Percentiles rank a stretch among this genome's conserved stretches.
Evolutionary conservation across 2,888 invertebrate species (phyloP).

Genomic region (Euplexia lucipara): DNA sequence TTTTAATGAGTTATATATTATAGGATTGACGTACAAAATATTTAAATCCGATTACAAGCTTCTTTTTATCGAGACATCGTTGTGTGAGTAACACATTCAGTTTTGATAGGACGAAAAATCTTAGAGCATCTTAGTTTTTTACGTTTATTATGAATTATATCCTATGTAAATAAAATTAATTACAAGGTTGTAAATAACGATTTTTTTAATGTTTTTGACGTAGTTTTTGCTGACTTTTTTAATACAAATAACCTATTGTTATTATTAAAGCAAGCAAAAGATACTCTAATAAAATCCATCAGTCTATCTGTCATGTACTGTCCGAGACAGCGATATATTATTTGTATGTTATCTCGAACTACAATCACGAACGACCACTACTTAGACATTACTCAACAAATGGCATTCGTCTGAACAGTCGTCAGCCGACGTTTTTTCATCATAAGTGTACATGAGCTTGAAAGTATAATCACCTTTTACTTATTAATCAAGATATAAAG

Average conservation of each 20-base stretch:
- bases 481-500: slow-evolving; percentile 81
- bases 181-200: slow-evolving; percentile 51
- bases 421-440: slow-evolving; percentile 65
- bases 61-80: slow-evolving; percentile 49
- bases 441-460: slow-evolving; percentile 60
- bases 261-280: slow-evolving; percentile 40
- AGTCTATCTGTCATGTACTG: slow-evolving; percentile 70
- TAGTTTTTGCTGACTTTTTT: slow-evolving; percentile 28
- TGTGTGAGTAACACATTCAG: slow-evolving; percentile 58
- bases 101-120: slow-evolving; percentile 56
- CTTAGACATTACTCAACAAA: slow-evolving; percentile 71
- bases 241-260: slow-evolving; percentile 47
- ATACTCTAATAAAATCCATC: slow-evolving; percentile 68
- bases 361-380: slow-evolving; percentile 69
- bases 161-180: slow-evolving; percentile 54
- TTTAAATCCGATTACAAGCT: slow-evolving; percentile 66
- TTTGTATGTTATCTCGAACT: slow-evolving; percentile 72
- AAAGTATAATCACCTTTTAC: slow-evolving; percentile 74
- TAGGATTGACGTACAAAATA: slow-evolving; percentile 71
- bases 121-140: slow-evolving; percentile 43
- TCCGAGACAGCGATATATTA: slow-evolving; percentile 71
- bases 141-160: slow-evolving; percentile 50
- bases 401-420: slow-evolving; percentile 68
- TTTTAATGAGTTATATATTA: slow-evolving; percentile 75
- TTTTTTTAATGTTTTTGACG: slow-evolving; percentile 23